Evolutionary conservation across 2,888 invertebrate genomes (phyloP), one percentile per base, ranked within the genome.

Genomic region (Polymixis flavicincta): DNA sequence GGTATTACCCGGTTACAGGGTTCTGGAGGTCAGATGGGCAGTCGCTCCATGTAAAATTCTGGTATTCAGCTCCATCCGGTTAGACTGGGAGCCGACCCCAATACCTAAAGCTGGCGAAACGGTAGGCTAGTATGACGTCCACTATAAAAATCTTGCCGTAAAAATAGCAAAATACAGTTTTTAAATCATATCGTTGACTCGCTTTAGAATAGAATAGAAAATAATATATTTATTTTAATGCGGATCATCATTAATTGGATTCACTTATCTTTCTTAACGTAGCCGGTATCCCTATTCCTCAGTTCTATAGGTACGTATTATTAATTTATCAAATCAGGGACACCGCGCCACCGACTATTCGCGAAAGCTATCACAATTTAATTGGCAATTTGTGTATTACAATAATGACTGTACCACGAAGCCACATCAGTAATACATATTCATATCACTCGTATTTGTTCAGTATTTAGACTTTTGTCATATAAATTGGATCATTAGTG

Each of bases 331-430:
- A 52, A 73, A 74, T 50, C 59, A 45, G 52, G 60, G n/a, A 28
- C 57, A 64, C 28, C 52, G 48, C 65, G 70, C 45, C 59, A 32
- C 55, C 25, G 42, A 64, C 71, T 74, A 83, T 76, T 64, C 28
- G 28, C 59, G 11, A 74, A 55, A 59, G 73, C 67, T 78, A 80
- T 77, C 45, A 70, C 69, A 83, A 75, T 76, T 80, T 84, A 87
- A 87, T 85, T 86, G 80, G 61, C 82, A 82, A 82, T 85, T 82
- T 85, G 71, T 75, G 73, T 82, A 74, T 79, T 71, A 87, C 74
- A 85, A 73, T 76, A 83, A 85, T 83, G 67, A 68, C 42, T 76
- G 59, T 63, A 37, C 17, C 25, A 76, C 63, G 73, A 82, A 80
- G 55, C 76, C 73, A 76, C 59, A 77, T 65, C 52, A 63, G n/a